Conservation (phyloP, 2,888 invertebrate species). For the Drepanosiphum platanoidis region DNA sequence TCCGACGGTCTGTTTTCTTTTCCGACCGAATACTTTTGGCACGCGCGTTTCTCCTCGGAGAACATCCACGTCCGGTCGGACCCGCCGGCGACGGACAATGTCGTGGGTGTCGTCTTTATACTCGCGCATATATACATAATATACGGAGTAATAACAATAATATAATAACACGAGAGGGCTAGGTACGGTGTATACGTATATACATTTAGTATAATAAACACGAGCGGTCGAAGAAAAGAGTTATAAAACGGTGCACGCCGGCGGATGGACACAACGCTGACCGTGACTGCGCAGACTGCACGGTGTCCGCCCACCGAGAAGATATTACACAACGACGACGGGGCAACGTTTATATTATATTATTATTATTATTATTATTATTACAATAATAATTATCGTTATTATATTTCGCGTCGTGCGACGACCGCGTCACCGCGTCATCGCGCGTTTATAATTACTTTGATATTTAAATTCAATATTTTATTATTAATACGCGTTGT, state of each 20-base stretch:
- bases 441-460: slow-evolving; percentile 27
- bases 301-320: slow-evolving; percentile 46
- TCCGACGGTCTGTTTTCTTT: neutral
- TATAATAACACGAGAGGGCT: neutral
- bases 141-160: neutral
- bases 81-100: neutral
- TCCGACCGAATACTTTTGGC: neutral
- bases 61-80: slow-evolving; percentile 40
- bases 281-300: slow-evolving; percentile 35
- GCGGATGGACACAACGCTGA: slow-evolving; percentile 50
- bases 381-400: neutral
- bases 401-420: slow-evolving; percentile 22
- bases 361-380: no score
- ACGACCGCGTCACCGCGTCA: neutral
- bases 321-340: neutral
- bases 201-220: neutral
- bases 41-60: neutral
- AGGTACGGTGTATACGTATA: neutral
- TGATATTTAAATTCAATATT: slow-evolving; percentile 34
- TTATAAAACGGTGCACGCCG: slow-evolving; percentile 1
- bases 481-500: no score
- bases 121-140: neutral
- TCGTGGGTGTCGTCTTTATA: slow-evolving; percentile 45
- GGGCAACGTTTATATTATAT: neutral
- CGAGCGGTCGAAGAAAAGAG: no score